A percentile compares a stretch with the other conserved stretches of the same genome.
Evolutionary conservation across 2,888 invertebrate species (phyloP).

Genomic region (Hybos culiciformis): DNA sequence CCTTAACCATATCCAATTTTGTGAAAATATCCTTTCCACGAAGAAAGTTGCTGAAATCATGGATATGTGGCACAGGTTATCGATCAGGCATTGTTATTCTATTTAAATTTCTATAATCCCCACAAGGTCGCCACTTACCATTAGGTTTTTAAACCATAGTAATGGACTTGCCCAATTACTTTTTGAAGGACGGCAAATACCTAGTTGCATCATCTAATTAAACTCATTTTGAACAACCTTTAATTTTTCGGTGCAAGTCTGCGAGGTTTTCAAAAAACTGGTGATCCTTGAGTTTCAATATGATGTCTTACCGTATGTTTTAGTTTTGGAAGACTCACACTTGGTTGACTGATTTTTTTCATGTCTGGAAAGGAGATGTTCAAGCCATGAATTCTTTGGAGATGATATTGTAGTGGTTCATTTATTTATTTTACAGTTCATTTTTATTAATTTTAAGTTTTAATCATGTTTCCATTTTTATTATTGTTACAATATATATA

Average conservation of each 20-base stretch:
- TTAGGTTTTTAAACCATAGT: not conserved
- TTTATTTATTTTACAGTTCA: too few species aligned
- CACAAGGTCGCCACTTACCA: not conserved
- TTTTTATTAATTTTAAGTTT: too few species aligned
- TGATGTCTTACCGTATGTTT: too few species aligned
- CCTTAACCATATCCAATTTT: conserved; percentile 7
- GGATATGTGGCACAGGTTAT: not conserved
- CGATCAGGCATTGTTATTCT: not conserved
- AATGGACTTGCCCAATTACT: conserved; percentile 22
- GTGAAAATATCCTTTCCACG: conserved; percentile 7
- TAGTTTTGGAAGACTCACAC: too few species aligned
- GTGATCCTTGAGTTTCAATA: conserved; percentile 2
- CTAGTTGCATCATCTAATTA: not conserved
- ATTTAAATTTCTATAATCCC: not conserved
- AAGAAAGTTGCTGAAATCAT: conserved; percentile 6
- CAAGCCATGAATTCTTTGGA: too few species aligned
- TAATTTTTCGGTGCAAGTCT: conserved; percentile 10
- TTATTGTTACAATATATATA: too few species aligned
- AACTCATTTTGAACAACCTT: not conserved
- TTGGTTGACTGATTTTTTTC: too few species aligned
- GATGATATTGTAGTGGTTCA: too few species aligned
- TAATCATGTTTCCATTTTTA: too few species aligned
- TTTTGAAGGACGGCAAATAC: conserved; percentile 19
- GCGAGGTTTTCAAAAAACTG: not conserved
- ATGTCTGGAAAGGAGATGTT: too few species aligned